Base-by-base conservation (phyloP, 1,140 invertebrate species). In the Listronotus oregonensis region DNA sequence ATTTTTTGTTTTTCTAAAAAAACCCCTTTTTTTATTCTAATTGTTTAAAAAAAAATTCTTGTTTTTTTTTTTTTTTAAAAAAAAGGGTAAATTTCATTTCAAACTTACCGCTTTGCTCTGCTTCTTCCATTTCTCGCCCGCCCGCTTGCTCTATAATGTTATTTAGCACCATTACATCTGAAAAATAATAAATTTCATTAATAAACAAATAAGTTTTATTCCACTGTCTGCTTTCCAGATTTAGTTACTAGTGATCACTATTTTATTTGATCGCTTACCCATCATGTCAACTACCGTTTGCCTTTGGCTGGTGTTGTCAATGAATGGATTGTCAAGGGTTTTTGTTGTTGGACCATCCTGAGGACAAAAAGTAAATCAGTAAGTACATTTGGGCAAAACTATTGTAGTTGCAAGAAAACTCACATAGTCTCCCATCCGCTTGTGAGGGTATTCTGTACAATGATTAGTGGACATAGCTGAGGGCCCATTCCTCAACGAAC, bases 141-240 rank as follows among this genome's bases (percentile, higher is more conserved):
- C 91, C 93, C 32, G 94, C 95, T 84, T 97, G 94, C 80, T 97
- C 95, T 70, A 98, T 95, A 68, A 98, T 96, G 79, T 98, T 95
- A 80, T 96, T 97, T 70, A 98, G 82, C 64, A 97, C 95, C 94
- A 97, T 95, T 51, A 98, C 94, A 86, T 98, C 96, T 98, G 81
- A 15, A 86, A 68, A 57, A 1, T 18, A 61, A 37, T n/a, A n/a
- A n/a, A n/a, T n/a, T n/a, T n/a, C n/a, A n/a, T n/a, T n/a, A 47
- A 59, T 18, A 43, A 43, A 50, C 14, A 69, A 42, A 54, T 58
- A 21, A 37, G 14, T 14, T 49, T 17, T 7, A 5, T 17, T 21
- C 0, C 18, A 6, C 18, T 12, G 14, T 8, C 18, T 49, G 1
- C 18, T 18, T 6, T 15, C 12, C 7, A 7, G 17, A 49, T 11